Conservation (phyloP, 1,140 invertebrate species). For the Whitmania pigra region DNA sequence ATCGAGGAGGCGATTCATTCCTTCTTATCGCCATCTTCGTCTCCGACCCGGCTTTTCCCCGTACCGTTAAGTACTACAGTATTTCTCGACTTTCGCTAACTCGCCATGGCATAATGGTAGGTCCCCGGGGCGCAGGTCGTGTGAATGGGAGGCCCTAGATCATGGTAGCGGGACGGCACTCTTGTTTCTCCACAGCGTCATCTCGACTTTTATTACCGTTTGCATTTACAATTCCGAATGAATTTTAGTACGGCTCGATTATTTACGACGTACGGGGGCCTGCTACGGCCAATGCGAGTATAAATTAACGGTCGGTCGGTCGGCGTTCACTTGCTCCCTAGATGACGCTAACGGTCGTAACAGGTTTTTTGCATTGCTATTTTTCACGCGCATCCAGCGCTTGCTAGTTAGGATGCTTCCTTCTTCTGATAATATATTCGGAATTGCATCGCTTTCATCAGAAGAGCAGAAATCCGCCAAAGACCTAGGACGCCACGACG, state of each 20-base stretch:
- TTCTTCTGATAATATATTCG: too few species aligned
- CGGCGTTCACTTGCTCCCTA: slow-evolving; percentile 4
- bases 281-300: background rate
- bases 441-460: too few species aligned
- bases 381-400: slow-evolving; percentile 1
- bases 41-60: background rate
- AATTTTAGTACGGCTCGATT: slow-evolving; percentile 11
- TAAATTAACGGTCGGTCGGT: slow-evolving; percentile 10
- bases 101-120: slow-evolving; percentile 1
- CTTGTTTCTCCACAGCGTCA: background rate
- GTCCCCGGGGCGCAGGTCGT: background rate
- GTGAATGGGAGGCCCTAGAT: slow-evolving; percentile 10
- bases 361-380: slow-evolving; percentile 10
- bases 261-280: slow-evolving; percentile 2
- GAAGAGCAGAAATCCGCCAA: too few species aligned
- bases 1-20: too few species aligned
- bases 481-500: too few species aligned
- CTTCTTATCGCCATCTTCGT: slow-evolving; percentile 10
- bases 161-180: background rate
- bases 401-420: too few species aligned
- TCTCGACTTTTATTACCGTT: background rate
- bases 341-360: slow-evolving; percentile 9
- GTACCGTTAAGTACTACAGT: slow-evolving; percentile 1
- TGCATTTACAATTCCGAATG: slow-evolving; percentile 14
- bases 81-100: slow-evolving; percentile 8